Evolutionary conservation across 2,888 invertebrate genomes (phyloP).

Genomic region (Chrysolina haemoptera): DNA sequence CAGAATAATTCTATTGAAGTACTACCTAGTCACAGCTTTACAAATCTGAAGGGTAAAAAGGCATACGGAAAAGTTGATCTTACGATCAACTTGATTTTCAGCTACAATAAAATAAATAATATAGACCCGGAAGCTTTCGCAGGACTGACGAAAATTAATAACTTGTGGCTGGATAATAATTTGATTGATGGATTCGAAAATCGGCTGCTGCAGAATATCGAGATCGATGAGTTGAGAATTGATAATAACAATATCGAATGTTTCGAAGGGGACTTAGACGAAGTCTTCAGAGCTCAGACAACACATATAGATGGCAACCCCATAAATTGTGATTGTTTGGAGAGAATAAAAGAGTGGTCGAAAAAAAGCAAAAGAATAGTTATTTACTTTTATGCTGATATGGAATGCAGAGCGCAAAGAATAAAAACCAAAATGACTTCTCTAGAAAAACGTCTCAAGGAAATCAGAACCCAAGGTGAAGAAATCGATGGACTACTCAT

Average conservation of each 20-base stretch:
- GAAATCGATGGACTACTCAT: constrained; percentile 9
- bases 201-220: constrained; percentile 49
- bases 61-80: constrained; percentile 51
- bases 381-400: constrained; percentile 53
- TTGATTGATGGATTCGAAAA: constrained; percentile 49
- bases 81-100: constrained; percentile 56
- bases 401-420: constrained; percentile 56
- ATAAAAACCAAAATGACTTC: constrained; percentile 53
- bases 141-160: constrained; percentile 55
- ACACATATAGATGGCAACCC: constrained; percentile 58
- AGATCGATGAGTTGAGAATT: constrained; percentile 54
- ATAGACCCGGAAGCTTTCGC: constrained; percentile 55
- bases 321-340: constrained; percentile 56
- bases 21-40: constrained; percentile 55
- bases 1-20: constrained; percentile 56
- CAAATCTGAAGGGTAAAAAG: constrained; percentile 54
- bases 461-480: constrained; percentile 43
- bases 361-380: constrained; percentile 51
- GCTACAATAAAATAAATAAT: constrained; percentile 56
- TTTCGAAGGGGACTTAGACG: constrained; percentile 51
- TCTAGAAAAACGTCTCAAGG: constrained; percentile 53
- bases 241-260: constrained; percentile 57
- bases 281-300: constrained; percentile 54
- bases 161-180: constrained; percentile 60
- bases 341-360: constrained; percentile 54